Evolutionary conservation across 2,888 invertebrate species (phyloP), one percentile per base, ranked within the genome.

Genomic region (Chrysina gloriosa): DNA sequence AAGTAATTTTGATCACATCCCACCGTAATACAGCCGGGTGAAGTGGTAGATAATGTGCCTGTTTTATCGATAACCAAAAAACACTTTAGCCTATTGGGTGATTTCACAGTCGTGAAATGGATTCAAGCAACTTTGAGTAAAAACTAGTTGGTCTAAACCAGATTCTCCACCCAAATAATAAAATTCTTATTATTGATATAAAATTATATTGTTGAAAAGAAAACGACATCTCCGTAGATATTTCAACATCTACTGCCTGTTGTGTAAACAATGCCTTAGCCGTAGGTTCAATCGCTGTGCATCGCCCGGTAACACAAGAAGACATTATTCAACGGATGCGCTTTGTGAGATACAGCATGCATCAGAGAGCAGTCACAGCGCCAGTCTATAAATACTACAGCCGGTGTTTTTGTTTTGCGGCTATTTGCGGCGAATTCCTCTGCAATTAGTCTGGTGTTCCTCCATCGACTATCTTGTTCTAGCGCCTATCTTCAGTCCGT

Each of bases 371-470:
- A 50, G 48, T 52, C 52, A 50, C 50, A 65, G 64, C 64, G 50
- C 63, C 64, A 69, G 39, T 69, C 70, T 70, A 72, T 72, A 72
- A 73, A 72, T 72, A 73, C 65, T 29, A 25, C 52, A 34, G 65
- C 66, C 65, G 67, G 65, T 50, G 68, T 52, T 72, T 74, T 72
- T 52, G 52, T 45, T 73, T 72, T 72, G 69, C 64, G 65, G 69
- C 74, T 75, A 75, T 75, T 75, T 72, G 69, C 71, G 71, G 71
- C 70, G 71, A 72, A 76, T 76, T 76, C 76, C 74, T 74, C 75
- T 72, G 72, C 75, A 75, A 76, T 75, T 76, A 76, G 75, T 75
- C 74, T 71, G 73, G 72, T 72, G 72, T 67, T 68, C 68, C 36
- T 69, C 66, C 66, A 64, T 65, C 45, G 23, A 47, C 58, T 29